A percentile compares a stretch with the other conserved stretches of the same genome.
These are phyloP conservation scores for Sinopyrophorus schimmeli DNA, from an alignment of 2,888 invertebrate species.

Conservation along the genomic window DNA sequence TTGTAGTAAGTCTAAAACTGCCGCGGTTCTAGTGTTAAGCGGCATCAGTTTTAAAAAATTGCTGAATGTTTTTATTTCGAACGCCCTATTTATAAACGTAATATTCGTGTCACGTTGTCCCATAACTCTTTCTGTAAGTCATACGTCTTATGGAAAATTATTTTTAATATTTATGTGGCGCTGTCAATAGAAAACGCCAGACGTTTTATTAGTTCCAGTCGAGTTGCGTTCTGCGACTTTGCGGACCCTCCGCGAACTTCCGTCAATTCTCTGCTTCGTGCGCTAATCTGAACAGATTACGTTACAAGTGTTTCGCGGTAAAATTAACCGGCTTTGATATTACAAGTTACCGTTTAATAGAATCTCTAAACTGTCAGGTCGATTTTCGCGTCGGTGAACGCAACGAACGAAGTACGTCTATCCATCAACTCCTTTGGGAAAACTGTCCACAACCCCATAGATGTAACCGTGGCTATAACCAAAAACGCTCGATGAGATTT, in stretches of 20 bases:
- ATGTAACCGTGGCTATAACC: constrained; percentile 21
- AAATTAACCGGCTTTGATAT: constrained; percentile 11
- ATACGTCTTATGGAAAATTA: constrained; percentile 45
- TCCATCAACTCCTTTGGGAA: constrained; percentile 23
- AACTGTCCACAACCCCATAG: constrained; percentile 10
- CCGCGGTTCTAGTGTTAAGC: no score
- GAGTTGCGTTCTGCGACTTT: constrained; percentile 30
- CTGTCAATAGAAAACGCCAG: constrained; percentile 40
- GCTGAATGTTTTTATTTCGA: no score
- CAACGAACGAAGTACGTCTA: constrained; percentile 17
- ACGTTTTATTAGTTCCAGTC: constrained; percentile 42
- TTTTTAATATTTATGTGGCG: constrained; percentile 48
- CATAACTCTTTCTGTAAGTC: constrained; percentile 42
- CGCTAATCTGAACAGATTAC: constrained; percentile 19
- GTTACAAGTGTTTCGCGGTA: constrained; percentile 13
- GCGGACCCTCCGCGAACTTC: constrained; percentile 27
- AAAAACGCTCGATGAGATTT: constrained; percentile 32
- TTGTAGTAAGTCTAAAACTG: no score
- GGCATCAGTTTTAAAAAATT: no score
- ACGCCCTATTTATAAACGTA: no score
- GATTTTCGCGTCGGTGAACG: neutral
- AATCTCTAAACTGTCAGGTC: neutral
- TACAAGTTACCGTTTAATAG: constrained; percentile 6
- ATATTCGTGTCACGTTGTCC: constrained; percentile 42
- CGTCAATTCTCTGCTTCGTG: constrained; percentile 25